Percentiles rank a stretch among this genome's conserved stretches.
Conservation (phyloP, 2,797 vertebrate genomes). For the Miichthys miiuy region DNA sequence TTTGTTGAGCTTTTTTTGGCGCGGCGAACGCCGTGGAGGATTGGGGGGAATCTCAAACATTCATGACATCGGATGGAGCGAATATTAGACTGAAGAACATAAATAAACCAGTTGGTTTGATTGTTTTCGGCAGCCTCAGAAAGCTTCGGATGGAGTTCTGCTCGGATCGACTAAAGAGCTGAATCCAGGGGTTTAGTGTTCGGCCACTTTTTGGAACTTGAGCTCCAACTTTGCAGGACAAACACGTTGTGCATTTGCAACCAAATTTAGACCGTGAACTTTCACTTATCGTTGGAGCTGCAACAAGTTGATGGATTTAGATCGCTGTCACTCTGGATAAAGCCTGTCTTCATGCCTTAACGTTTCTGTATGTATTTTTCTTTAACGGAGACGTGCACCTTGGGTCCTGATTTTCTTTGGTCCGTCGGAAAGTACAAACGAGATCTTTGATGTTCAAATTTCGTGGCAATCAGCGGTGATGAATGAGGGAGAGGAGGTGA, state of each 20-base stretch:
- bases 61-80: background rate
- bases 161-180: background rate
- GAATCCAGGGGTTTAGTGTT: background rate
- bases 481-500: constrained; percentile 46
- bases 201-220: background rate
- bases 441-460: constrained; percentile 56
- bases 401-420: background rate
- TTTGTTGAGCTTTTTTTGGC: background rate
- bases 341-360: background rate
- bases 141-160: background rate
- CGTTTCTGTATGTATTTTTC: background rate
- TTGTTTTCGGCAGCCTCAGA: background rate
- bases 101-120: constrained; percentile 2
- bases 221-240: background rate
- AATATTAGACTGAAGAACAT: background rate
- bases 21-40: background rate
- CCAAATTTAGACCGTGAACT: too few species aligned
- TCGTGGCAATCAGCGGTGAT: constrained; percentile 58
- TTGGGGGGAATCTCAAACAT: background rate
- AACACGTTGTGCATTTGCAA: too few species aligned
- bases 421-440: constrained; percentile 16
- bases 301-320: too few species aligned
- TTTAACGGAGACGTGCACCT: background rate
- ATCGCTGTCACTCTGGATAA: too few species aligned
- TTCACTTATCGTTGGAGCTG: too few species aligned